Evolutionary conservation across 2,797 vertebrate species (phyloP).

Genomic region (Sebastes oblongus): DNA sequence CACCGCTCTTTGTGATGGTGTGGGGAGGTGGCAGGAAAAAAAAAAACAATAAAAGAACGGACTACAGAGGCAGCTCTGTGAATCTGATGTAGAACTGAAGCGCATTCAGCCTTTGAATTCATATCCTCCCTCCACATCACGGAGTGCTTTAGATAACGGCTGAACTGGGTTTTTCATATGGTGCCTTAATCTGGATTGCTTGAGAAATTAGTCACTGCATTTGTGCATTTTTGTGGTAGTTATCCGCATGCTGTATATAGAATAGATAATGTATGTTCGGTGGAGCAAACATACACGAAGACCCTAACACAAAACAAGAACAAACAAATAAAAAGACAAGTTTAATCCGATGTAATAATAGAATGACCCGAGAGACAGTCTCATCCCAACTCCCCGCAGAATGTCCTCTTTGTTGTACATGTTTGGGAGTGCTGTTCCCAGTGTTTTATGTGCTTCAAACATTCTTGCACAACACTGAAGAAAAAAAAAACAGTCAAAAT

Average conservation of each 20-base stretch:
- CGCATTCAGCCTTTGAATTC: neutral
- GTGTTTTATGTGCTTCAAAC: constrained; percentile 5
- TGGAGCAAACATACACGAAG: neutral
- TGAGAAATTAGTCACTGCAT: neutral
- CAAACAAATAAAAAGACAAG: neutral
- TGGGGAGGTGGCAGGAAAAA: neutral
- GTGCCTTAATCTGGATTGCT: neutral
- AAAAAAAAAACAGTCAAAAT: neutral
- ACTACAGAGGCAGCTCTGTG: neutral
- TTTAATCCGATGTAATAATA: neutral
- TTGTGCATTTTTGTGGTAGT: neutral
- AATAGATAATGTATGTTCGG: neutral
- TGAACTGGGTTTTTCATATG: neutral
- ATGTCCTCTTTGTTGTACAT: neutral
- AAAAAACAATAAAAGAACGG: neutral
- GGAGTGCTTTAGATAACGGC: neutral
- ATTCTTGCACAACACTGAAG: neutral
- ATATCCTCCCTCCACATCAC: neutral
- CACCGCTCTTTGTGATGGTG: neutral
- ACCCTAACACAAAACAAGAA: neutral
- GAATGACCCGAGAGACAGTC: neutral
- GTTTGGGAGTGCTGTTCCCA: neutral
- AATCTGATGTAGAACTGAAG: neutral
- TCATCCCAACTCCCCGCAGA: neutral
- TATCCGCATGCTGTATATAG: neutral